Base-by-base conservation (phyloP, 1,140 invertebrate species). In the Drosophila funebris region DNA sequence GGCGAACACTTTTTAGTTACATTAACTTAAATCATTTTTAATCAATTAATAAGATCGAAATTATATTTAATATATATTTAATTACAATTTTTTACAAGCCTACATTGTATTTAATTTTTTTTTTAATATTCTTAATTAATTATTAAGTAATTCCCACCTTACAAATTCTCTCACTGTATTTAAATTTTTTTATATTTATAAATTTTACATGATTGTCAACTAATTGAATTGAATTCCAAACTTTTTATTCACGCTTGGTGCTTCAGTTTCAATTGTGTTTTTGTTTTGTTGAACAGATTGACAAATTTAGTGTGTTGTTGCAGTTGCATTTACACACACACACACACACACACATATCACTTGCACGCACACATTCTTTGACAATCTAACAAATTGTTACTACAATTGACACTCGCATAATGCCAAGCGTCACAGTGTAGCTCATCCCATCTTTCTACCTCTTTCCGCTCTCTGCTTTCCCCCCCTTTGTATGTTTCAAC, bases 341-440 rank as follows among this genome's bases (percentile, higher is more conserved):
- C 43, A 13, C 20, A 46, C 43, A 24, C 4, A 48, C 13, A 41
- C 13, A 18, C 37, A 14, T n/a, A n/a, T n/a, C n/a, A n/a, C n/a
- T n/a, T n/a, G n/a, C 37, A 41, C 37, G 8, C 44, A 36, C 68
- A 37, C 41, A 29, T 62, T 64, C 78, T 60, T 39, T 84, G 81
- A 81, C 77, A 85, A 67, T 81, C 80, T 52, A 77, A 87, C 81
- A 85, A 85, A 85, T 85, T 85, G 81, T 84, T 67, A 41, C 62
- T 76, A 72, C 74, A 85, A 85, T 85, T 85, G 84, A 79, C 72
- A 75, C 69, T 69, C 41, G 60, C 69, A 72, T 78, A 84, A 66
- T 60, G 76, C 37, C 61, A 62, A 67, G 63, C 53, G 72, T 16
- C 37, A 54, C 54, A 37, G 16, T 58, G n/a, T 39, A 39, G 18